These are phyloP conservation scores for Tapirus indicus DNA, from an alignment of 2,797 vertebrate species.

Conservation along the genomic window DNA sequence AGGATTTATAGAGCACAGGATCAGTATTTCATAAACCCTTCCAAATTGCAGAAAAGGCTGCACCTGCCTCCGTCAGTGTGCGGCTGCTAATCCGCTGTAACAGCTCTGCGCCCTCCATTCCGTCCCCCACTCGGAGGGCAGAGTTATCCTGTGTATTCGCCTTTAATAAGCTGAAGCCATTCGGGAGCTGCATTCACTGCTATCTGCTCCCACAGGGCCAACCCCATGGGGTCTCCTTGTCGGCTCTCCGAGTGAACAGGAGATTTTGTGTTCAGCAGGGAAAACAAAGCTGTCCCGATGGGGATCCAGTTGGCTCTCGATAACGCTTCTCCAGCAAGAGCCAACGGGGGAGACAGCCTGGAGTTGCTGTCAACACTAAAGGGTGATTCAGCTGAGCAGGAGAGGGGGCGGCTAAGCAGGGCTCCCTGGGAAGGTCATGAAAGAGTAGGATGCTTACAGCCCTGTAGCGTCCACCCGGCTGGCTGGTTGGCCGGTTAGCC, in stretches of 20 bases:
- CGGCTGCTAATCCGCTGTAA: conserved; percentile 67
- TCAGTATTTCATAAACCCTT: conserved; percentile 54
- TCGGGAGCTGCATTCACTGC: conserved; percentile 65
- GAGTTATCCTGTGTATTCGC: conserved; percentile 51
- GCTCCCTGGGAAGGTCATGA: conserved; percentile 42
- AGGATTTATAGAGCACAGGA: conserved; percentile 60
- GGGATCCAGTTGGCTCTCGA: conserved; percentile 74
- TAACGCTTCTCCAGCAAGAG: conserved; percentile 55
- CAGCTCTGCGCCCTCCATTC: conserved; percentile 70
- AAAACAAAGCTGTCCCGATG: conserved; percentile 80
- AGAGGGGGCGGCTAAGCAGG: background rate
- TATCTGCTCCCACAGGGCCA: conserved; percentile 69
- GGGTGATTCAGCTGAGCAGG: conserved; percentile 14
- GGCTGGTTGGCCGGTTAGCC: background rate
- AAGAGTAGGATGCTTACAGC: background rate
- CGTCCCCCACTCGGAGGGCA: conserved; percentile 63
- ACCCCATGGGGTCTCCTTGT: conserved; percentile 79
- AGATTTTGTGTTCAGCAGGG: conserved; percentile 80
- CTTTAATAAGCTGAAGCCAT: conserved; percentile 75
- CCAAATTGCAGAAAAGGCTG: conserved; percentile 62
- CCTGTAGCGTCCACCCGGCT: background rate
- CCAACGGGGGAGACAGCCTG: conserved; percentile 66
- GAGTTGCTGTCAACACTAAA: background rate
- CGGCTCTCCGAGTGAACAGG: conserved; percentile 73
- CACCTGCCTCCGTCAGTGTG: conserved; percentile 73